These are phyloP conservation scores for Cremastinae sp. DNA, from an alignment of 2,888 invertebrate genomes.

Conservation along the genomic window DNA sequence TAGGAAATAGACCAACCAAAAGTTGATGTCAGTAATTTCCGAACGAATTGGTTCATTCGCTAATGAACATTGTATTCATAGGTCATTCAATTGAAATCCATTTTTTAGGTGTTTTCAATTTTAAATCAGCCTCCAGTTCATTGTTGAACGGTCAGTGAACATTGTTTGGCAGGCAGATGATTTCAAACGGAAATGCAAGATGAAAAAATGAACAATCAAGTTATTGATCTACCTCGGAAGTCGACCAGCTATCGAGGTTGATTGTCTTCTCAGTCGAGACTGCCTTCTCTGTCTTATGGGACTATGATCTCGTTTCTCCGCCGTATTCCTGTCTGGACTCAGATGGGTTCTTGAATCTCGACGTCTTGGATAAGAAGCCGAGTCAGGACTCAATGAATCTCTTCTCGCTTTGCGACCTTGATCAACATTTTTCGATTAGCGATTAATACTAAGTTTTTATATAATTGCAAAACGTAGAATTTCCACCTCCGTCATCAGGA, in stretches of 20 bases:
- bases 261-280: constrained; percentile 87
- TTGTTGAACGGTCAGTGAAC: no score
- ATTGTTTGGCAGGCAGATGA: no score
- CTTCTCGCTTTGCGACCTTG: constrained; percentile 87
- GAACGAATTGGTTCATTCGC: no score
- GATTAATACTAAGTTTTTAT: background rate
- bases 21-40: no score
- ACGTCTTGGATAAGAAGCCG: constrained; percentile 86
- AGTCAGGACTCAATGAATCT: constrained; percentile 95
- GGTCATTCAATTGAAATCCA: no score
- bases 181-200: no score
- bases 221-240: constrained; percentile 74
- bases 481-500: constrained; percentile 82
- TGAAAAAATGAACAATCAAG: no score
- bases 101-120: no score
- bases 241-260: constrained; percentile 87
- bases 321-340: constrained; percentile 89
- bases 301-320: constrained; percentile 85
- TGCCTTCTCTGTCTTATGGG: constrained; percentile 87
- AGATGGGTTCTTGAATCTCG: constrained; percentile 89
- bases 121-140: no score
- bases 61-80: no score
- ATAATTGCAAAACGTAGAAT: background rate
- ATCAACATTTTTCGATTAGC: background rate
- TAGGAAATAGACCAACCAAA: no score